Base-by-base conservation (phyloP, 2,113 vertebrate genomes). In the Triplophysa dalaica region DNA sequence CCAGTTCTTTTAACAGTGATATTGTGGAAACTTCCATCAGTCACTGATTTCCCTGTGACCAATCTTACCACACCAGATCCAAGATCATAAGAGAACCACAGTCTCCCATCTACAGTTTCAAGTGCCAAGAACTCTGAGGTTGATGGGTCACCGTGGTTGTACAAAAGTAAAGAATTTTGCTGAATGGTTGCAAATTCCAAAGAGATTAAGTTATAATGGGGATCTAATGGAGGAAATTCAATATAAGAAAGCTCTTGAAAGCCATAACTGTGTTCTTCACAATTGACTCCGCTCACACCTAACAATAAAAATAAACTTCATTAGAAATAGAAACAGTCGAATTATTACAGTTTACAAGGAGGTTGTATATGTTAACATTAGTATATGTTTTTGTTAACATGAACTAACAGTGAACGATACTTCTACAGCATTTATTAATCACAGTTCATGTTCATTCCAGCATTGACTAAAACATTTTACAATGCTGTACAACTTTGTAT, bases 241-340 rank as follows among this genome's bases (percentile, higher is more conserved):
- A 93, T 88, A 50, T 89, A 94, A 52, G 93, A 93, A 60, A 93
- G 65, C 66, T 92, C 92, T 67, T 91, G 86, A 86, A 94, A 94
- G n/a, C 92, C 92, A 72, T 88, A 92, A 70, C 90, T 93, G 45
- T 88, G 63, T 61, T 90, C 87, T 65, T 93, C 90, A 24, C 92
- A 94, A 65, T 82, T 80, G 68, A 87, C 62, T 58, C 93, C 92
- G 77, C 81, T 86, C 33, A 91, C 84, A 81, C 93, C 93, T 75
- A 78, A 70, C 61, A 63, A 84, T 45, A 10, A 77, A 73, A 29
- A 77, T 52, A 12, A 63, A 24, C 12, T 22, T 41, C 5, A 65
- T 41, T 17, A 7, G 33, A 38, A 38, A 38, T 38, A 38, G 4
- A 33, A 6, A 38, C 6, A 7, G 7, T 38, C 33, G 1, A 7